phyloP scores from a whole-genome alignment of 2,113 vertebrate genomes.

The Pelobates fuscus region DNA sequence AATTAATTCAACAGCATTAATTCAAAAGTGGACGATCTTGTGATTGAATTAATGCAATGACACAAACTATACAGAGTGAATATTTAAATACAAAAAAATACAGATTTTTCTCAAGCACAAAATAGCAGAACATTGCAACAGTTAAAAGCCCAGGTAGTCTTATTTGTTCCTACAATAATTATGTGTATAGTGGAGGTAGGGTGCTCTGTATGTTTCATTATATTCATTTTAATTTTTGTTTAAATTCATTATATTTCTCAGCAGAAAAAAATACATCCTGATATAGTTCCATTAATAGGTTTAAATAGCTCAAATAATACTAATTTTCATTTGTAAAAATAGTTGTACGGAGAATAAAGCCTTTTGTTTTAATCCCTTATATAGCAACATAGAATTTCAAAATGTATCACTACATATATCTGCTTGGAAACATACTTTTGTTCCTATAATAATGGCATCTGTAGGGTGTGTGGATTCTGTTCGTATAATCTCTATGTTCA shows the following conservation, averaged over 20 bases:
- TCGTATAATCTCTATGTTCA: not conserved
- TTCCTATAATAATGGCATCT: conserved; percentile 7
- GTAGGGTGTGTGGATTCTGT: not conserved
- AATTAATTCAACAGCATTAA: too few species aligned
- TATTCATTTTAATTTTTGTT: conserved; percentile 31
- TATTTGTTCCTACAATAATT: not conserved
- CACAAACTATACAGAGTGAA: too few species aligned
- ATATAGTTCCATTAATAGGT: not conserved
- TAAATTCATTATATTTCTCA: conserved; percentile 1
- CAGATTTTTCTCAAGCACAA: not conserved
- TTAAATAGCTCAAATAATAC: conserved; percentile 14
- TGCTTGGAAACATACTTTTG: conserved; percentile 8
- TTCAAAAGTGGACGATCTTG: too few species aligned
- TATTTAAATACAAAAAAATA: too few species aligned
- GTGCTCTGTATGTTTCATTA: not conserved
- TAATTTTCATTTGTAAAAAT: conserved; percentile 4
- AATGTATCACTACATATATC: not conserved
- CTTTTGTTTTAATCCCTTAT: not conserved
- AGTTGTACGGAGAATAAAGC: not conserved
- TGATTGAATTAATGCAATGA: too few species aligned
- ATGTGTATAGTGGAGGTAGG: not conserved
- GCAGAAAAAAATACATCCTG: not conserved
- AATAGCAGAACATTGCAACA: not conserved
- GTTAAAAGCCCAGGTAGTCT: not conserved
- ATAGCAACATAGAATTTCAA: not conserved